Conservation (phyloP, 2,113 vertebrate species). For the Solea senegalensis region DNA sequence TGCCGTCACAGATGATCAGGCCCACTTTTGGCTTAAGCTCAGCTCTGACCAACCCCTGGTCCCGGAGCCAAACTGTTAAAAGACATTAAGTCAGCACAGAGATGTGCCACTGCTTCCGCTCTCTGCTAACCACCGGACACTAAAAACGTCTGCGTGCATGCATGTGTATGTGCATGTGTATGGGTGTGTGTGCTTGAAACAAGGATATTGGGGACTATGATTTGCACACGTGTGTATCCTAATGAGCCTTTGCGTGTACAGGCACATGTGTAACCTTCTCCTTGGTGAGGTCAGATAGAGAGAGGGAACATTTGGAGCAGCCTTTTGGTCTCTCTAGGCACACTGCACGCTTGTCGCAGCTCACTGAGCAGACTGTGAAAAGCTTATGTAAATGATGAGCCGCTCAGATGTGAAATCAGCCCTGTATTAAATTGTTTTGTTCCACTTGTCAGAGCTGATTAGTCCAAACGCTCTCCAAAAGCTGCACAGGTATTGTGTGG, state of each 20-base stretch:
- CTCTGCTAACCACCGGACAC: constrained; percentile 70
- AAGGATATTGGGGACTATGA: constrained; percentile 46
- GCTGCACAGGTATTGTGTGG: constrained; percentile 78
- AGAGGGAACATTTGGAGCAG: constrained; percentile 64
- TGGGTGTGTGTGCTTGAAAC: constrained; percentile 37
- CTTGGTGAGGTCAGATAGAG: constrained; percentile 73
- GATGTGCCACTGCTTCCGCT: constrained; percentile 74
- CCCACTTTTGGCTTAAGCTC: constrained; percentile 72
- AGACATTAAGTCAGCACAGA: constrained; percentile 81
- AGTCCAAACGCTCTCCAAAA: constrained; percentile 72
- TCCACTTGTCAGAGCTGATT: constrained; percentile 83
- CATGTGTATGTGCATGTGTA: not conserved
- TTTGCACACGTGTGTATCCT: constrained; percentile 59
- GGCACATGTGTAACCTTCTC: constrained; percentile 55
- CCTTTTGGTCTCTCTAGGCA: constrained; percentile 68
- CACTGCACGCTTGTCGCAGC: constrained; percentile 78
- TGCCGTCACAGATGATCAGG: constrained; percentile 78
- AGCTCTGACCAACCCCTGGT: constrained; percentile 72
- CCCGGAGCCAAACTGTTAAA: constrained; percentile 81
- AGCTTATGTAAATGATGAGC: constrained; percentile 81
- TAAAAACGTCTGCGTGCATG: constrained; percentile 34
- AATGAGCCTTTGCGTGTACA: constrained; percentile 63
- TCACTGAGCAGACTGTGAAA: constrained; percentile 79
- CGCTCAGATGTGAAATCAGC: constrained; percentile 81
- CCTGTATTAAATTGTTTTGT: constrained; percentile 83